Conservation (phyloP, 2,888 invertebrate genomes). For the Formica aserva region DNA sequence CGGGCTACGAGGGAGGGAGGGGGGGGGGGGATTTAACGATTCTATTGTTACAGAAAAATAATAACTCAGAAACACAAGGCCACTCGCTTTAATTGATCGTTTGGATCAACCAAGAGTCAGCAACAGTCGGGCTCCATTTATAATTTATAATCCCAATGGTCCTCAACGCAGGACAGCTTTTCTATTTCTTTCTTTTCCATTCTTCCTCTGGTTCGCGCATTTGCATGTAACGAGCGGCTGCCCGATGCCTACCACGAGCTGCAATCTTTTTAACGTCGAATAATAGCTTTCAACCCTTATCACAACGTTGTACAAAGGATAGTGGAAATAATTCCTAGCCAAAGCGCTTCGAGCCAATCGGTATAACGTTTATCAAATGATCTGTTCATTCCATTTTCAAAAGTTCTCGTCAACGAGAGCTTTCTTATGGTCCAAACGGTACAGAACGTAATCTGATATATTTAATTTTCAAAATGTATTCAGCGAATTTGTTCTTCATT, state of each 20-base stretch:
- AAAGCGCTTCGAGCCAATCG: conserved; percentile 33
- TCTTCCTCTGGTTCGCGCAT: conserved; percentile 35
- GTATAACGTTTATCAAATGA: conserved; percentile 57
- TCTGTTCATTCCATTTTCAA: neutral
- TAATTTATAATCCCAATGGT: conserved; percentile 57
- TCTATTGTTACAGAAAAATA: conserved; percentile 38
- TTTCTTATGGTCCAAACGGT: neutral
- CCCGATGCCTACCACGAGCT: conserved; percentile 33
- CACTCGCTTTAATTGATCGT: conserved; percentile 47
- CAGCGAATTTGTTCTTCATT: neutral
- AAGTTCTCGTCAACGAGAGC: neutral
- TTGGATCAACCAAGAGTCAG: conserved; percentile 37
- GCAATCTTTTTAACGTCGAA: conserved; percentile 64
- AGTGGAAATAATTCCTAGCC: conserved; percentile 66
- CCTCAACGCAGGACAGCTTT: conserved; percentile 7
- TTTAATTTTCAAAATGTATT: neutral
- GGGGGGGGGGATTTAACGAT: conserved; percentile 33
- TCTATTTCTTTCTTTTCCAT: neutral
- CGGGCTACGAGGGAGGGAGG: neutral
- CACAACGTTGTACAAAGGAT: conserved; percentile 50
- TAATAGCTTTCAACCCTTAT: conserved; percentile 64
- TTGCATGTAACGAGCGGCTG: conserved; percentile 61
- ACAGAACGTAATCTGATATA: neutral
- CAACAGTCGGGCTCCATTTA: conserved; percentile 31
- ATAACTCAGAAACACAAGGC: conserved; percentile 14